Evolutionary conservation across 2,113 vertebrate species (phyloP), one percentile per base, ranked within the genome.

Genomic region (Hyaena hyaena): DNA sequence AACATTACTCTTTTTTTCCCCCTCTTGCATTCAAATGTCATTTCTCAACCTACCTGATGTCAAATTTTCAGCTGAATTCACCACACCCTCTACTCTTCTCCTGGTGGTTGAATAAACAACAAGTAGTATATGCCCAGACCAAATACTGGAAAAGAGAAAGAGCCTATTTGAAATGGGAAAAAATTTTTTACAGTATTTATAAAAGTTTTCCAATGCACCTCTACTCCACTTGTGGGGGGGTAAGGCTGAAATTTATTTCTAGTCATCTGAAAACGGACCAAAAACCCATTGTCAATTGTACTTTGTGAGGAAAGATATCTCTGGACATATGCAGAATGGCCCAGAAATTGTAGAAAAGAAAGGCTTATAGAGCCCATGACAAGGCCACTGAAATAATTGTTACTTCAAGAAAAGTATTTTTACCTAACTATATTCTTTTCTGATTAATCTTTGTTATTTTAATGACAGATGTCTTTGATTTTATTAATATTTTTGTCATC

Each of bases 401-500:
- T 43, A 63, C 17, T 39, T 73, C 45, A 82, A 45, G 10, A 86
- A 35, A 48, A 48, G 17, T 28, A 19, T 93, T 76, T 48, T 92
- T 86, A 33, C 15, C 28, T 66, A 65, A 45, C 15, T 55, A 11
- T 74, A n/a, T 48, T 88, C 31, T 94, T 35, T n/a, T 92, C 39
- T 90, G 61, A 89, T 82, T 39, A 84, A 89, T 76, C 9, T 66
- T 87, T 28, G 7, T 84, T 74, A 35, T 85, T 81, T 53, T 84
- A 83, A 84, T 81, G 39, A 63, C 12, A 73, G 7, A 14, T 39
- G 14, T 8, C 17, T 93, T 79, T 82, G n/a, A 69, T 31, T 96
- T 95, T 87, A 45, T 10, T 68, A 77, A 43, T 83, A 55, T 87
- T 80, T 96, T 89, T 83, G 19, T 92, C 43, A 69, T 83, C 10